phyloP scores from a whole-genome alignment of 2,113 vertebrate genomes.

The Turdus rufiventris region DNA sequence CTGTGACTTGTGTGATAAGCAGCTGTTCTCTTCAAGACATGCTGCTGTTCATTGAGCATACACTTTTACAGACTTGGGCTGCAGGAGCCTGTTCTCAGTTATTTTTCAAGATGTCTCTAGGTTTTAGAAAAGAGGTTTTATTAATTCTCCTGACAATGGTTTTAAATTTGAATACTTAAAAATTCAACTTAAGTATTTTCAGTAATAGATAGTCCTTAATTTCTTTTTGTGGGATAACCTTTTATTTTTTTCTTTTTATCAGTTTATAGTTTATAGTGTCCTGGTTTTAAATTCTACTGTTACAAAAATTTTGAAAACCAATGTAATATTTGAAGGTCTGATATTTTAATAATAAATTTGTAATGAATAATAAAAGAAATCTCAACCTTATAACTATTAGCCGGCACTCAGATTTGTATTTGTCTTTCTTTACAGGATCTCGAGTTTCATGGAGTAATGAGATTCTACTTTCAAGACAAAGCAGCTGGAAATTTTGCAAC shows the following conservation, averaged over 20 bases:
- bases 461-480: constrained; percentile 99
- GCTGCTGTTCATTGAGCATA: neutral
- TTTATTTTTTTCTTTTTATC: neutral
- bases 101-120: neutral
- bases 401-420: neutral
- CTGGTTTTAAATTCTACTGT: neutral
- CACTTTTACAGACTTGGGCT: neutral
- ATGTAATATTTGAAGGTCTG: neutral
- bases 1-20: neutral
- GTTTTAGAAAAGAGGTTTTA: neutral
- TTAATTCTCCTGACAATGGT: neutral
- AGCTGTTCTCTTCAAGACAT: neutral
- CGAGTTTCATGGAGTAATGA: constrained; percentile 98
- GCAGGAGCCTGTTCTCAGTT: neutral
- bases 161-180: neutral
- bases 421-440: constrained; percentile 81
- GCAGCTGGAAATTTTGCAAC: constrained; percentile 98
- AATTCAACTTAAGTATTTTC: neutral
- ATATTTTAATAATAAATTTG: neutral
- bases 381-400: neutral
- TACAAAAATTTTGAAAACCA: neutral
- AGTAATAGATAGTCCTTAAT: neutral
- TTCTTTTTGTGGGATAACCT: neutral
- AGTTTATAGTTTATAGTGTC: neutral
- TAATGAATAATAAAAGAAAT: neutral